Conservation (phyloP, 1,140 invertebrate species). For the Pantala flavescens region DNA sequence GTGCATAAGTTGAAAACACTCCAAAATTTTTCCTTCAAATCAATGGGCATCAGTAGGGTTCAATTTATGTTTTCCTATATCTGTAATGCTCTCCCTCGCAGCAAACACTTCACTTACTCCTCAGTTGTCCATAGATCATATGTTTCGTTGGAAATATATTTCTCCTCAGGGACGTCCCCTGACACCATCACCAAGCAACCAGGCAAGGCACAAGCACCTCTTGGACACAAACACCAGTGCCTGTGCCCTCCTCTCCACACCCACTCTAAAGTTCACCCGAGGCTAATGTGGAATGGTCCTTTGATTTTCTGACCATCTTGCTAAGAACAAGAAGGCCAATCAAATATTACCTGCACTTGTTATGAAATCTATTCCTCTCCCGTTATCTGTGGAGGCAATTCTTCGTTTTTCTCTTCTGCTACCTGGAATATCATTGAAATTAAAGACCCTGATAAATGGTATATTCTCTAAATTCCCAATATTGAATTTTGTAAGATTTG, state of each 20-base stretch:
- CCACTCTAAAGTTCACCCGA: neutral
- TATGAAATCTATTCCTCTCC: neutral
- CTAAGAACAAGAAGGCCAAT: neutral
- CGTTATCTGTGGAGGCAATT: neutral
- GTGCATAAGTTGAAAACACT: constrained; percentile 2
- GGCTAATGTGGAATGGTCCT: neutral
- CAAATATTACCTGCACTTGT: neutral
- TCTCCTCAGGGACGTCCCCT: neutral
- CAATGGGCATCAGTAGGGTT: neutral
- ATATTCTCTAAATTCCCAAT: too few relatives aligned
- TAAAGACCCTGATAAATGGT: too few relatives aligned
- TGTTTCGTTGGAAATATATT: neutral
- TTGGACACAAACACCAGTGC: neutral
- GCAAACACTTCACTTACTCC: neutral
- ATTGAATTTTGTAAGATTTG: too few relatives aligned
- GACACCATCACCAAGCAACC: neutral
- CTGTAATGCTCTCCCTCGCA: neutral
- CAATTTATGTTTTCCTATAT: neutral
- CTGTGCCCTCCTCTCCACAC: neutral
- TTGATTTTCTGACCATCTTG: neutral
- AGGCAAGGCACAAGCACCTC: constrained; percentile 6
- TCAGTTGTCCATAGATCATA: neutral
- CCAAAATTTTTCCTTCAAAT: neutral
- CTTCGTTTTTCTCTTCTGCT: neutral
- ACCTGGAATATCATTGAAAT: neutral